Percentiles rank a stretch among this genome's conserved stretches.
These are phyloP conservation scores for Paradoxurus hermaphroditus DNA, from an alignment of 2,113 vertebrate species.

Conservation along the genomic window DNA sequence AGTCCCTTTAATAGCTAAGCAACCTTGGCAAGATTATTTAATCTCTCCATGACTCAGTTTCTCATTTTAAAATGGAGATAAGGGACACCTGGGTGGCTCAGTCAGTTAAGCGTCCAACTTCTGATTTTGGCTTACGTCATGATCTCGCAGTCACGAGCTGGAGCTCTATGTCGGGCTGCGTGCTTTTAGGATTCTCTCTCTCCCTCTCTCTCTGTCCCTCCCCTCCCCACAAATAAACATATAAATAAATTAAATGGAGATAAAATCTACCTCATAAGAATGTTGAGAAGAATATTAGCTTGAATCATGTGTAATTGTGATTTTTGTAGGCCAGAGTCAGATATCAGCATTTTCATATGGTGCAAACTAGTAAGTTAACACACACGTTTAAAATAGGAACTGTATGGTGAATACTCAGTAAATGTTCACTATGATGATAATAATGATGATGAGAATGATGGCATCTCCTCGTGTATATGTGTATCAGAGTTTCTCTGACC, in stretches of 20 bases:
- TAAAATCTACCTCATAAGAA: neutral
- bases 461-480: neutral
- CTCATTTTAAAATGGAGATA: neutral
- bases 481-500: neutral
- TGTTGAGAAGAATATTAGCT: neutral
- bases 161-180: too few species aligned
- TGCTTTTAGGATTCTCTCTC: too few species aligned
- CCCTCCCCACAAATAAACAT: too few species aligned
- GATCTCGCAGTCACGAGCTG: too few species aligned
- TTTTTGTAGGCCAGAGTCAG: neutral
- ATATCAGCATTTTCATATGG: neutral
- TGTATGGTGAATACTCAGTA: rapidly evolving
- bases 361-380: neutral
- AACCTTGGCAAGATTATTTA: neutral
- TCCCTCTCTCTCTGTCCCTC: too few species aligned
- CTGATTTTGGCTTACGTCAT: too few species aligned
- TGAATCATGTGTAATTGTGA: neutral
- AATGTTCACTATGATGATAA: neutral
- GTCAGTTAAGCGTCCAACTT: too few species aligned
- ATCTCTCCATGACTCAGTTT: neutral
- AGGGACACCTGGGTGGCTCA: too few species aligned
- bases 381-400: neutral
- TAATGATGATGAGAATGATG: neutral
- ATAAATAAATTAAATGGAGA: neutral
- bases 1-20: neutral